These are phyloP conservation scores for Danio jaintianensis DNA, from an alignment of 2,797 vertebrate genomes.

Conservation along the genomic window DNA sequence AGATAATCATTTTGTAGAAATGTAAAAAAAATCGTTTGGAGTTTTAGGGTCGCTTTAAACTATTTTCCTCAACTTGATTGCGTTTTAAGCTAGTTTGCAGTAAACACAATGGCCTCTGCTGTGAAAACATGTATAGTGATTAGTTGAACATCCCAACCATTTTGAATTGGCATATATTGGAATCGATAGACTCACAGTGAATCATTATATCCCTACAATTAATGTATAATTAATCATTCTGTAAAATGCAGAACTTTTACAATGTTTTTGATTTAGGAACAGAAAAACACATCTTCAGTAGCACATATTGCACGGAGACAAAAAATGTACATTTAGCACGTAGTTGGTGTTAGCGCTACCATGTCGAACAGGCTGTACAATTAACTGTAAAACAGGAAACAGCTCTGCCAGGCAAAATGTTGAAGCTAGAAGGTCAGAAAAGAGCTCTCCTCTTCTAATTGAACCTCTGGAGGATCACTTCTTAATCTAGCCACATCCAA, in stretches of 20 bases:
- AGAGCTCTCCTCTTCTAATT: conserved; percentile 37
- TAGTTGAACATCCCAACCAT: too few species aligned
- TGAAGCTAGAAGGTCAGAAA: conserved; percentile 42
- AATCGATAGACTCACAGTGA: too few species aligned
- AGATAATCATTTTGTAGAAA: neutral
- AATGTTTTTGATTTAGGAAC: neutral
- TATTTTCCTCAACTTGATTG: too few species aligned
- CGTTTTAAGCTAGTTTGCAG: too few species aligned
- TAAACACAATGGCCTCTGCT: too few species aligned
- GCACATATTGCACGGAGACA: neutral
- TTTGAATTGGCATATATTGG: too few species aligned
- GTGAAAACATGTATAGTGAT: too few species aligned
- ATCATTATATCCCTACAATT: too few species aligned
- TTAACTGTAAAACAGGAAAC: conserved; percentile 26
- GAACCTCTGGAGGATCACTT: conserved; percentile 42
- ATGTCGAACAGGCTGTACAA: conserved; percentile 16
- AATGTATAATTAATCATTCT: neutral
- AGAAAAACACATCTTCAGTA: neutral
- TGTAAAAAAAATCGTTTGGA: neutral
- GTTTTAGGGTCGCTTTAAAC: neutral
- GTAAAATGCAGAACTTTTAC: neutral
- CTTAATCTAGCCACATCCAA: conserved; percentile 43
- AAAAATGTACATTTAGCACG: neutral
- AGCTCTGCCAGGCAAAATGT: conserved; percentile 26
- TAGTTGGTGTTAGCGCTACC: neutral